These are phyloP conservation scores for Seison nebaliae DNA, from an alignment of 1,140 invertebrate genomes.

Conservation along the genomic window DNA sequence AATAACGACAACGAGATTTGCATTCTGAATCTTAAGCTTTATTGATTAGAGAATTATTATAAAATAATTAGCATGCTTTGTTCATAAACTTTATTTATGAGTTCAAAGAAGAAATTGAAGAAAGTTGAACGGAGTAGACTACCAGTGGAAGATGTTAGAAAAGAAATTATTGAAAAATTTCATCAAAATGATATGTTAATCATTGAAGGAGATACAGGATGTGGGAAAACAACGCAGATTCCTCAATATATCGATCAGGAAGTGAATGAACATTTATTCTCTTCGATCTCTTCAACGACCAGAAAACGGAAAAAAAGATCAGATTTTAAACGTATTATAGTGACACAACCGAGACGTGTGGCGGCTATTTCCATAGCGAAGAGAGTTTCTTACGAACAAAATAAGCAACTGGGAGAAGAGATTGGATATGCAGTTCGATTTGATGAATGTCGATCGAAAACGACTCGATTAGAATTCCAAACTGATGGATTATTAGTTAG, in stretches of 20 bases:
- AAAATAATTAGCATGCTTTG: too few species aligned
- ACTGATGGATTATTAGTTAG: constrained; percentile 79
- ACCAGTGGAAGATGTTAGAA: constrained; percentile 83
- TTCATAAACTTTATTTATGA: too few species aligned
- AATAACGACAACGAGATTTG: too few species aligned
- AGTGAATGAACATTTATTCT: neutral
- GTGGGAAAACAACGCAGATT: constrained; percentile 68
- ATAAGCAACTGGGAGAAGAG: constrained; percentile 14
- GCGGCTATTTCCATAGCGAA: constrained; percentile 65
- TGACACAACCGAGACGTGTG: constrained; percentile 51
- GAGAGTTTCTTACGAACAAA: constrained; percentile 49
- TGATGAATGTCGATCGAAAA: constrained; percentile 47
- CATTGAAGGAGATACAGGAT: constrained; percentile 57
- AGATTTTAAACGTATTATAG: too few species aligned
- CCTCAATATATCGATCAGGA: constrained; percentile 32
- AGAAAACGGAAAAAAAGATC: neutral
- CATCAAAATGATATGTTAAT: constrained; percentile 67
- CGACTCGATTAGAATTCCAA: constrained; percentile 53
- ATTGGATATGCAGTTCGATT: constrained; percentile 72
- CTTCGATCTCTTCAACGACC: neutral
- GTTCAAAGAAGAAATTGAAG: constrained; percentile 2
- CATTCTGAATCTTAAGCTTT: too few species aligned
- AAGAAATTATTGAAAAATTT: constrained; percentile 71
- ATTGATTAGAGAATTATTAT: too few species aligned
- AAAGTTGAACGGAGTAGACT: constrained; percentile 45